phyloP scores from a whole-genome alignment of 2,113 vertebrate genomes.

The Castor canadensis region DNA sequence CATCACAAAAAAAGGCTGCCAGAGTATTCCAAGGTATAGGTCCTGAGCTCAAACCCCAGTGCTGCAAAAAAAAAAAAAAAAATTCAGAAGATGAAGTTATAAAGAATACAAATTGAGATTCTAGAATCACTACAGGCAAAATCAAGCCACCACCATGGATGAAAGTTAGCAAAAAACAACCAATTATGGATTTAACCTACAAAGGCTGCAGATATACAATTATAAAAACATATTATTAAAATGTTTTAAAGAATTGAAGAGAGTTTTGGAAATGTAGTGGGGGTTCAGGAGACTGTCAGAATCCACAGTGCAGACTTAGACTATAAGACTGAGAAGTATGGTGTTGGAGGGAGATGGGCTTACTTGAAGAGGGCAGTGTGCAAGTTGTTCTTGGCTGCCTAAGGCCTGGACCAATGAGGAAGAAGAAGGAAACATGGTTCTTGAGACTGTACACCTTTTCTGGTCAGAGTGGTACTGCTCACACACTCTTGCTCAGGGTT shows the following conservation, averaged over 20 bases:
- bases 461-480: neutral
- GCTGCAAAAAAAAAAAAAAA: no score
- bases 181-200: neutral
- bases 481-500: neutral
- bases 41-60: no score
- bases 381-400: neutral
- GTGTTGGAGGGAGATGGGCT: neutral
- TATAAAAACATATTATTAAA: neutral
- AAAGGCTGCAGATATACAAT: neutral
- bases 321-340: neutral
- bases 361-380: neutral
- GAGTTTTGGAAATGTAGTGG: neutral
- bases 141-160: neutral
- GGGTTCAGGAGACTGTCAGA: neutral
- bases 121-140: neutral
- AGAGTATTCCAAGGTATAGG: no score
- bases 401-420: neutral
- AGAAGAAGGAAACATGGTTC: neutral
- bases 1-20: no score
- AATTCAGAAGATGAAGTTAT: neutral
- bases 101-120: neutral
- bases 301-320: neutral
- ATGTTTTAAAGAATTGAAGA: neutral
- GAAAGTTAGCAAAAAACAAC: neutral
- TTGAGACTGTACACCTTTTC: neutral